Evolutionary conservation across 2,113 vertebrate species (phyloP), one percentile per base, ranked within the genome.

Genomic region (Nannobrachium achirus): DNA sequence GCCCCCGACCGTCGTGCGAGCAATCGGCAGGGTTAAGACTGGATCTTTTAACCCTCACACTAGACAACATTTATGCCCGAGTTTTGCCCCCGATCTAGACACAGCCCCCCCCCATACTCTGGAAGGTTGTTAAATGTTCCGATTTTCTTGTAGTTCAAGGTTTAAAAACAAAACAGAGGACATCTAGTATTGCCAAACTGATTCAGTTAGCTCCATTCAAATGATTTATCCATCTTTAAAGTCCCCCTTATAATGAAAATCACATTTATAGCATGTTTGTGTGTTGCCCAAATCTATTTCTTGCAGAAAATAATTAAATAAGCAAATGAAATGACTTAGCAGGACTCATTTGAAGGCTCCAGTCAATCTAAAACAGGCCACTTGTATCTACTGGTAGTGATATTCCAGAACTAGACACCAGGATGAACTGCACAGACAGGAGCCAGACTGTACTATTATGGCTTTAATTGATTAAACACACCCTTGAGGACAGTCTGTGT

Each of bases 351-450:
- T 51, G 6, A 18, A 16, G 49, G n/a, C 15, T 14, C 38, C 20
- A 56, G 46, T 16, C 1, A 63, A 78, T 56, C 40, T 11, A 52
- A 68, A 70, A 14, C 66, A 70, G 73, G 78, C 56, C 60, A 6
- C 10, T 44, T 19, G 16, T 56, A 44, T 20, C 49, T 14, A 25
- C 6, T 53, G 62, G 50, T 57, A 73, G 48, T 1, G 11, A 33
- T 41, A 15, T 67, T 72, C 72, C 60, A 38, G 14, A 55, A 58
- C 7, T 41, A 57, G 25, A 42, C 1, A 0, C 33, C 19, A 49
- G 11, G 16, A 71, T 10, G 14, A 48, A 14, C 7, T 39, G 41
- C 48, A 16, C 18, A 38, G 51, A 52, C 38, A 25, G 20, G 41
- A 67, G n/a, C n/a, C n/a, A n/a, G n/a, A n/a, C n/a, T n/a, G n/a